Evolutionary conservation across 2,797 vertebrate genomes (phyloP).

Genomic region (Acipenser transmontanus): DNA sequence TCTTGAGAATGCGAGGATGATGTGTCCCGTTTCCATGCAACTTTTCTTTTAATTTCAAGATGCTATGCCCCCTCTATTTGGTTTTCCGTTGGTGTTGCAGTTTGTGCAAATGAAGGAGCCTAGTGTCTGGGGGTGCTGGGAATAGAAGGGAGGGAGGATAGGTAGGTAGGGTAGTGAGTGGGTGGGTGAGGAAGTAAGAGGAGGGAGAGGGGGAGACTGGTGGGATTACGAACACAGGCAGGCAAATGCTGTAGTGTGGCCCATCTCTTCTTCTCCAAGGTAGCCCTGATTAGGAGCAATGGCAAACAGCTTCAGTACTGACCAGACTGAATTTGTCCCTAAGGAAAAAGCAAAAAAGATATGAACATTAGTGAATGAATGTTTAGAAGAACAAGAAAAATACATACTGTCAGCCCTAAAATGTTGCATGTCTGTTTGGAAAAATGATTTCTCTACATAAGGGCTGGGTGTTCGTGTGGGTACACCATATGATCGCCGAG

Average conservation of each 20-base stretch:
- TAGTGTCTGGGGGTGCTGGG: slow-evolving; percentile 5
- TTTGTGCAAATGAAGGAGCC: background rate
- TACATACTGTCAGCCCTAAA: too few species aligned
- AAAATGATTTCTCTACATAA: too few species aligned
- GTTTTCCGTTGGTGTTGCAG: background rate
- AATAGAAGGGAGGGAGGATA: slow-evolving; percentile 5
- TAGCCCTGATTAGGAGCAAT: slow-evolving; percentile 32
- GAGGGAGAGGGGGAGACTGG: slow-evolving; percentile 43
- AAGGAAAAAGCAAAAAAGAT: slow-evolving; percentile 25
- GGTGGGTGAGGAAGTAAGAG: slow-evolving; percentile 22
- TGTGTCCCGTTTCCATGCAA: slow-evolving; percentile 46
- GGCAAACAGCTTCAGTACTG: slow-evolving; percentile 27
- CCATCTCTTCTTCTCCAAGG: slow-evolving; percentile 38
- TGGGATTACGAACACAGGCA: slow-evolving; percentile 18
- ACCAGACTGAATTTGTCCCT: slow-evolving; percentile 45
- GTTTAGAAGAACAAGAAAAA: too few species aligned
- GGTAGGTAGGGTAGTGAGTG: slow-evolving; percentile 29
- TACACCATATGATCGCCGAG: too few species aligned
- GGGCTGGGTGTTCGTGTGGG: too few species aligned
- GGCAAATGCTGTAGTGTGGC: slow-evolving; percentile 34
- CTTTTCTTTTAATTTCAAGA: slow-evolving; percentile 11
- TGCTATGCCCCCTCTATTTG: background rate
- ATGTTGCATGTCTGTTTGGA: too few species aligned
- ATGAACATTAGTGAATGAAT: slow-evolving; percentile 17
- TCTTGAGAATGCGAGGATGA: slow-evolving; percentile 55